A percentile compares a stretch with the other conserved stretches of the same genome.
These are phyloP conservation scores for Trilocha varians DNA, from an alignment of 2,888 invertebrate species.

Conservation along the genomic window DNA sequence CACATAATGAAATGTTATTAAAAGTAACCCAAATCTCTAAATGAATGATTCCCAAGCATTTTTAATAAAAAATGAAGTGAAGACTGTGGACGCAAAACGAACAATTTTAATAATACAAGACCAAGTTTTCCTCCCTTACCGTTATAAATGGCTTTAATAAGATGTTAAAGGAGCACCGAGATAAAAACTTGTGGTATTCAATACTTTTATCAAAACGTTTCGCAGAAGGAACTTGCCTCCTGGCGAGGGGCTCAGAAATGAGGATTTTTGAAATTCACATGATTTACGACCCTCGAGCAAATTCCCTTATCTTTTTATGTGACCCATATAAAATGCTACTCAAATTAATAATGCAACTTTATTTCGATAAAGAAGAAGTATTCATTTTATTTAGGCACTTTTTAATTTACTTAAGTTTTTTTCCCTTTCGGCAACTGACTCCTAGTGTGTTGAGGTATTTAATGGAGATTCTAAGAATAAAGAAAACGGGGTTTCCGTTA, in stretches of 20 bases:
- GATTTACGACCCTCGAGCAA: slow-evolving; percentile 15
- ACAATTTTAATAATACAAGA: slow-evolving; percentile 7
- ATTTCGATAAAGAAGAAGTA: not conserved
- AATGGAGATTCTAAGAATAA: no score
- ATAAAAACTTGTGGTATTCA: slow-evolving; percentile 25
- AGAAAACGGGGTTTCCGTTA: no score
- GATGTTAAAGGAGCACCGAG: slow-evolving; percentile 22
- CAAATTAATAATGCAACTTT: not conserved
- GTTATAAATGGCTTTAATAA: slow-evolving; percentile 23
- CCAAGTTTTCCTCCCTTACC: slow-evolving; percentile 9
- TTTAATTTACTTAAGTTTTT: slow-evolving; percentile 2
- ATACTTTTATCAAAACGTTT: slow-evolving; percentile 25
- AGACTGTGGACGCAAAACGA: slow-evolving; percentile 2
- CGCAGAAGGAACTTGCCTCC: slow-evolving; percentile 16
- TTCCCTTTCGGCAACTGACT: not conserved
- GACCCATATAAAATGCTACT: not conserved
- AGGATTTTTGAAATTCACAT: slow-evolving; percentile 14
- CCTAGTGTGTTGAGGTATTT: no score
- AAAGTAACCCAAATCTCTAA: not conserved
- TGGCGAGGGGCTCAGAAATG: slow-evolving; percentile 17
- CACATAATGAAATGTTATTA: not conserved
- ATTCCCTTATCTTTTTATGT: slow-evolving; percentile 1
- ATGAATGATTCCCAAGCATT: not conserved
- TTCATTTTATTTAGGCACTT: no score
- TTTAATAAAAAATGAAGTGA: not conserved